These are phyloP conservation scores for Lucilia sericata DNA, from an alignment of 1,140 invertebrate species.

Conservation along the genomic window DNA sequence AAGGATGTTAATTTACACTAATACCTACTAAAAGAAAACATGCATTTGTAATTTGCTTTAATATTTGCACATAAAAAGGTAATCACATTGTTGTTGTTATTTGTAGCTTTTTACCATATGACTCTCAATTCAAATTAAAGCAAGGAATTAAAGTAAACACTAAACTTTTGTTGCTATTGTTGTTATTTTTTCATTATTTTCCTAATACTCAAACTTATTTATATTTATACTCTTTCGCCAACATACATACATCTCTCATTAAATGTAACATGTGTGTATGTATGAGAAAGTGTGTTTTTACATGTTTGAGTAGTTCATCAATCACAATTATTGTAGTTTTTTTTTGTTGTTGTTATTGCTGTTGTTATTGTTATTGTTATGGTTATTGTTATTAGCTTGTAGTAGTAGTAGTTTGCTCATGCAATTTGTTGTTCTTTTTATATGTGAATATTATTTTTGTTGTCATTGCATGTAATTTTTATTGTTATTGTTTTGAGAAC, in stretches of 20 bases:
- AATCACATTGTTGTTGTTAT: background rate
- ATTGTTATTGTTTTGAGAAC: constrained; percentile 10
- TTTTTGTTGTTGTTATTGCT: background rate
- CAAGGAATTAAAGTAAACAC: too few species aligned
- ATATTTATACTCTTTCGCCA: background rate
- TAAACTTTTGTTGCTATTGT: too few species aligned
- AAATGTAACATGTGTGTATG: background rate
- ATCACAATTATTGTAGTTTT: background rate
- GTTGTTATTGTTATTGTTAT: background rate
- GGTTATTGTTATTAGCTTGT: background rate
- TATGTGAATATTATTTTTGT: background rate
- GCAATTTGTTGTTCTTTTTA: background rate
- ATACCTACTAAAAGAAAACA: too few species aligned
- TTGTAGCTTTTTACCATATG: background rate
- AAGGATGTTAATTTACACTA: too few species aligned
- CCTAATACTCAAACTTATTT: background rate
- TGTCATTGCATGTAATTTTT: constrained; percentile 14
- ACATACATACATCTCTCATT: background rate
- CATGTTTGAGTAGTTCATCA: background rate
- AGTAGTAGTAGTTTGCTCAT: background rate
- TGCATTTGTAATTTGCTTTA: background rate
- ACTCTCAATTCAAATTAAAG: background rate
- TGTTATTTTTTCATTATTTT: background rate
- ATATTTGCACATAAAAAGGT: background rate
- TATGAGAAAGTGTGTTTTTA: background rate